Evolutionary conservation across 2,113 vertebrate species (phyloP).

Genomic region (Uria aalge): DNA sequence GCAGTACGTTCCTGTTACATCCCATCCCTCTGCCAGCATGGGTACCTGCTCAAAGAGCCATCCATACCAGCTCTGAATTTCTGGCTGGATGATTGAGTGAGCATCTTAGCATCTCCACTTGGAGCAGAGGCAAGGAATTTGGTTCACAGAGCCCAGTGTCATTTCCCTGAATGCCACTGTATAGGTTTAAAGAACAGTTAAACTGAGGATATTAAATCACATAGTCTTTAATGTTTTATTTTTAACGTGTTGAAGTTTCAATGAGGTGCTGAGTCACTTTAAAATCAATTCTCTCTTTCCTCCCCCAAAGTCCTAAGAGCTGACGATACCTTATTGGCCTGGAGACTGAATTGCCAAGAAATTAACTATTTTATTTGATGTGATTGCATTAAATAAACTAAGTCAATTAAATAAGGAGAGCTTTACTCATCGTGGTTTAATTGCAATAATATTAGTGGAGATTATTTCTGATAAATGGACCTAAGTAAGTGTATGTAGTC

Average conservation of each 20-base stretch:
- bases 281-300: conserved; percentile 2
- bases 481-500: not conserved
- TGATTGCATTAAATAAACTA: not conserved
- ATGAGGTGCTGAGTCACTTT: not conserved
- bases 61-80: not conserved
- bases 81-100: not conserved
- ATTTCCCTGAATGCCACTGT: not conserved
- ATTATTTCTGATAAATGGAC: not conserved
- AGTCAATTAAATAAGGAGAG: not conserved
- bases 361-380: not conserved
- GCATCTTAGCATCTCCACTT: not conserved
- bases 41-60: not conserved
- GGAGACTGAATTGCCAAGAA: not conserved
- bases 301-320: not conserved
- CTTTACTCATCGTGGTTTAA: not conserved
- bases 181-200: not conserved
- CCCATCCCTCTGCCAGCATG: not conserved
- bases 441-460: not conserved
- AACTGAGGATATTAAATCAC: not conserved
- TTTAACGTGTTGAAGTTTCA: not conserved
- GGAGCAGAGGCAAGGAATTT: not conserved
- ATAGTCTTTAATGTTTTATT: not conserved
- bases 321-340: not conserved
- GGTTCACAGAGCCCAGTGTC: not conserved
- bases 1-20: not conserved